A percentile compares a stretch with the other conserved stretches of the same genome.
Conservation (phyloP, 2,113 vertebrate genomes). For the Nansenia antarctica region DNA sequence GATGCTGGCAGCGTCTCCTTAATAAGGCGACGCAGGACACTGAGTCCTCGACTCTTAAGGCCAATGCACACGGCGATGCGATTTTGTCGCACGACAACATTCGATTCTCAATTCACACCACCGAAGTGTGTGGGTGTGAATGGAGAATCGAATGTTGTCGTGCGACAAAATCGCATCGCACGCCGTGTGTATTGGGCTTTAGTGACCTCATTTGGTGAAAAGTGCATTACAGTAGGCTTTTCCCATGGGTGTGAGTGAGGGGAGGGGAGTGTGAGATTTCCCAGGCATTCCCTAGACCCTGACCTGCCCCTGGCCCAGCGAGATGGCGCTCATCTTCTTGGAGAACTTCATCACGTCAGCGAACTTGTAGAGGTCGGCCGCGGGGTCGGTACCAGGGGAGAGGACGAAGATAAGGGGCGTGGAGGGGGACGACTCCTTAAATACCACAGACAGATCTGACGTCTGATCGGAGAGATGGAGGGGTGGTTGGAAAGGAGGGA, state of each 20-base stretch:
- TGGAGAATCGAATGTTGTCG: too few relatives aligned
- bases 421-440: slow-evolving; percentile 80
- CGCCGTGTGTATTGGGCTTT: too few relatives aligned
- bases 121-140: too few relatives aligned
- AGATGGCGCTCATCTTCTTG: slow-evolving; percentile 86
- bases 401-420: slow-evolving; percentile 87
- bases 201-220: slow-evolving; percentile 22
- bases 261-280: slow-evolving; percentile 10
- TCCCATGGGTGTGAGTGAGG: slow-evolving; percentile 13
- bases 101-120: too few relatives aligned
- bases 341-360: slow-evolving; percentile 91
- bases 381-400: slow-evolving; percentile 87
- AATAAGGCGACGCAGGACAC: not conserved
- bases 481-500: not conserved
- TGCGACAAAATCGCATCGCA: too few relatives aligned
- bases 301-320: slow-evolving; percentile 91
- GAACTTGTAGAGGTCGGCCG: slow-evolving; percentile 89
- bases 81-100: too few relatives aligned
- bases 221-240: slow-evolving; percentile 2
- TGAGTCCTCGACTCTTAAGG: slow-evolving; percentile 11
- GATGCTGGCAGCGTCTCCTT: slow-evolving; percentile 22
- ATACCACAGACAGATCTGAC: slow-evolving; percentile 80
- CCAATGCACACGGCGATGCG: too few relatives aligned
- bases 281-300: slow-evolving; percentile 13
- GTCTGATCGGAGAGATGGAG: slow-evolving; percentile 68